Evolutionary conservation across 2,113 vertebrate genomes (phyloP).

Genomic region (Hystrix brachyura): DNA sequence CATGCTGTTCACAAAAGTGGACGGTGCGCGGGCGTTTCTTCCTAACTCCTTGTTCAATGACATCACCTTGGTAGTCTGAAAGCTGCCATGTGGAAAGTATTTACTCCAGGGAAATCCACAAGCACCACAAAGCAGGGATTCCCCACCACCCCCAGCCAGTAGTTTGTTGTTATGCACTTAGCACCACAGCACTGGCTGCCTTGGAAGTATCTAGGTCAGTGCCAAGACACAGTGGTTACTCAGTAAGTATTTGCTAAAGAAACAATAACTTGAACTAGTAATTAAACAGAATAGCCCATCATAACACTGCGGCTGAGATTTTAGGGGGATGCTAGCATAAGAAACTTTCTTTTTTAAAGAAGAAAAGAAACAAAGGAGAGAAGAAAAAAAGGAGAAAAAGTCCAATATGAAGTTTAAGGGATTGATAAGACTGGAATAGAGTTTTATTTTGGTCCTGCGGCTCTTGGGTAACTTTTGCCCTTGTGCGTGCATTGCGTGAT

Average conservation of each 20-base stretch:
- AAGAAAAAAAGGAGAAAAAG: background rate
- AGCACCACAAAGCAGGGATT: background rate
- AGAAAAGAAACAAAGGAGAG: background rate
- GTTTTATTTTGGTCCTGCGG: background rate
- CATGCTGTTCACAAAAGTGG: background rate
- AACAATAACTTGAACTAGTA: constrained; percentile 11
- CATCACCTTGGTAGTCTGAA: background rate
- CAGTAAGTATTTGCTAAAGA: constrained; percentile 27
- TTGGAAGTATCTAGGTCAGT: background rate
- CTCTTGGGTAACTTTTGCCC: constrained; percentile 5
- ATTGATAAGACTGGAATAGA: constrained; percentile 3
- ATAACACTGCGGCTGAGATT: background rate
- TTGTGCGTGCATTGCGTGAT: background rate
- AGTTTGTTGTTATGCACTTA: constrained; percentile 9
- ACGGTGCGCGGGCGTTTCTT: background rate
- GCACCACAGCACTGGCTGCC: background rate
- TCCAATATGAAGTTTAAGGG: background rate
- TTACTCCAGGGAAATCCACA: background rate
- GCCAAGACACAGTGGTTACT: background rate
- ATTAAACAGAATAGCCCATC: background rate
- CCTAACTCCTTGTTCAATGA: background rate
- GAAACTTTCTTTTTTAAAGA: background rate
- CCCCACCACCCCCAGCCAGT: too few species aligned
- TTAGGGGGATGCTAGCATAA: background rate
- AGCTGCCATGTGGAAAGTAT: background rate